A percentile compares a stretch with the other conserved stretches of the same genome.
These are phyloP conservation scores for Lagodon rhomboides DNA, from an alignment of 2,797 vertebrate species.

Conservation along the genomic window DNA sequence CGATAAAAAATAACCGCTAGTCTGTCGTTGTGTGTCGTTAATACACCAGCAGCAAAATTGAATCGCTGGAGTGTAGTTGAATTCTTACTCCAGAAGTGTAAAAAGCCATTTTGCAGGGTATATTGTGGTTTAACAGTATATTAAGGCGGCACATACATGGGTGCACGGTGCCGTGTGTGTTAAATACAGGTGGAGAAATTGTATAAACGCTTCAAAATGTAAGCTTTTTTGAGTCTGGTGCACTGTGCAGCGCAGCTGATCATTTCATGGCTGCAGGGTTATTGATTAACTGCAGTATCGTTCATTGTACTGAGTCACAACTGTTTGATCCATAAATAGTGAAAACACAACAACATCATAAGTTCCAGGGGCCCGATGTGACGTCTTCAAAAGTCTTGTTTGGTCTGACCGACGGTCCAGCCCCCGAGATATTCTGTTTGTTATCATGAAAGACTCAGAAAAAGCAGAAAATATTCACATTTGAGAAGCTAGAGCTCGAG, in stretches of 20 bases:
- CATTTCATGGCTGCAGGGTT: background rate
- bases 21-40: too few relatives aligned
- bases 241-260: background rate
- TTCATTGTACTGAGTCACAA: background rate
- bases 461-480: background rate
- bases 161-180: background rate
- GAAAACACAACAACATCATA: slow-evolving; percentile 4
- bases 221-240: background rate
- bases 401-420: slow-evolving; percentile 13
- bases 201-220: background rate
- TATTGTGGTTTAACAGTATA: too few relatives aligned
- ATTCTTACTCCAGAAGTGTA: too few relatives aligned
- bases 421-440: slow-evolving; percentile 5
- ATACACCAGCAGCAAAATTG: too few relatives aligned
- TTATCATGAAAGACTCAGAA: background rate
- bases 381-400: slow-evolving; percentile 14
- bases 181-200: background rate
- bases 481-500: background rate
- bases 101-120: too few relatives aligned
- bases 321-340: slow-evolving; percentile 4
- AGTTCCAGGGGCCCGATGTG: slow-evolving; percentile 4
- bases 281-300: background rate
- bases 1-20: too few relatives aligned
- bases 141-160: too few relatives aligned
- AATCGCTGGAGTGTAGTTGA: too few relatives aligned